Percentiles rank a stretch among this genome's conserved stretches.
Conservation (phyloP, 2,113 vertebrate species). For the Lucifuga dentata region DNA sequence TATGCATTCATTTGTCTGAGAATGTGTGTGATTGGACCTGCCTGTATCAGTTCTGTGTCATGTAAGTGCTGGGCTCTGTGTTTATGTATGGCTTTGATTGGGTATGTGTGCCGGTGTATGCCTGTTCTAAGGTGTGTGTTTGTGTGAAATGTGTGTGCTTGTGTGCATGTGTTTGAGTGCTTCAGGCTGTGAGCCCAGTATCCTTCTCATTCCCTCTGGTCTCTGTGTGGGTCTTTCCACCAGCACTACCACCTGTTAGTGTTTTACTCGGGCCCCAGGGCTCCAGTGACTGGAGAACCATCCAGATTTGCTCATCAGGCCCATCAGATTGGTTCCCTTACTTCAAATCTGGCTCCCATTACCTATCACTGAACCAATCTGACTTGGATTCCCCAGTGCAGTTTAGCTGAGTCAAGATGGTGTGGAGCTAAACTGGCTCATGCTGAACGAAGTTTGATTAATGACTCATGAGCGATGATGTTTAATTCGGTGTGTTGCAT, state of each 20-base stretch:
- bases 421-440: constrained; percentile 26
- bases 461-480: constrained; percentile 59
- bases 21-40: not conserved
- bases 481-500: constrained; percentile 42
- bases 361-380: constrained; percentile 60
- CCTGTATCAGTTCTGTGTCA: not conserved
- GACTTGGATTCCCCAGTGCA: constrained; percentile 50
- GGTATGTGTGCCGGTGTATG: constrained; percentile 52
- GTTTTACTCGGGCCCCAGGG: constrained; percentile 77
- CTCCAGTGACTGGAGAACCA: constrained; percentile 70
- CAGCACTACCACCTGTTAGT: constrained; percentile 78
- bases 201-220: constrained; percentile 75
- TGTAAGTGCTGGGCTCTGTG: constrained; percentile 9
- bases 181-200: constrained; percentile 71
- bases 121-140: constrained; percentile 44
- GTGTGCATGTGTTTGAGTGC: constrained; percentile 54
- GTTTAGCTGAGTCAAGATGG: constrained; percentile 67
- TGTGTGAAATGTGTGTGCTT: constrained; percentile 34
- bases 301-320: constrained; percentile 79
- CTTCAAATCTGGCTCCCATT: constrained; percentile 76
- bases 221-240: constrained; percentile 79
- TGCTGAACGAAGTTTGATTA: constrained; percentile 58
- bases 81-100: not conserved
- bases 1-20: constrained; percentile 1
- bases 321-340: constrained; percentile 64